Conservation (phyloP, 2,888 invertebrate species). For the Apamea epomidion region DNA sequence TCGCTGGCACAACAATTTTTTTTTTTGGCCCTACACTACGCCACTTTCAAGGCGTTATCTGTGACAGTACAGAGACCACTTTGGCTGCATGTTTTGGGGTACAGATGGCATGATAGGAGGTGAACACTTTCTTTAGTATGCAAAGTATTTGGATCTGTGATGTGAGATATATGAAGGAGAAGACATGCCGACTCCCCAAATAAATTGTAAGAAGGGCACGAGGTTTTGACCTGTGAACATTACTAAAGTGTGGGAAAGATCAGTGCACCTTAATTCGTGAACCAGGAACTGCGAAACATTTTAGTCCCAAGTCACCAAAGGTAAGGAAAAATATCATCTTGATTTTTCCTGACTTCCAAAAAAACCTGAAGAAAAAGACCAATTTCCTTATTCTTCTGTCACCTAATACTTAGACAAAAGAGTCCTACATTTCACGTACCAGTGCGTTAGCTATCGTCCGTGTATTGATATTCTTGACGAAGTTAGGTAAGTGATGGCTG, state of each 20-base stretch:
- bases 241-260: neutral
- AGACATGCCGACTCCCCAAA: neutral
- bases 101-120: neutral
- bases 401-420: constrained; percentile 4
- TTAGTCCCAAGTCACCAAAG: neutral
- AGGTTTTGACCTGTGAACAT: neutral
- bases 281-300: neutral
- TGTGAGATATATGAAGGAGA: neutral
- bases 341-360: neutral
- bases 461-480: constrained; percentile 52
- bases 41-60: neutral
- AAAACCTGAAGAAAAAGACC: neutral
- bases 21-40: neutral
- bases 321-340: neutral
- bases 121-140: neutral
- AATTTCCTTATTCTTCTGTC: neutral
- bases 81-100: neutral
- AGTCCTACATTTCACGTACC: constrained; percentile 31
- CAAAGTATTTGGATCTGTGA: neutral
- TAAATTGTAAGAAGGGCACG: neutral
- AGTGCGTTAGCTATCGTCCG: constrained; percentile 13
- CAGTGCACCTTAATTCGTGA: neutral
- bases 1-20: neutral
- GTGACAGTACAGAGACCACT: neutral
- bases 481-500: constrained; percentile 76